Evolutionary conservation across 2,888 invertebrate species (phyloP).

Genomic region (Lamellibrachia satsuma): DNA sequence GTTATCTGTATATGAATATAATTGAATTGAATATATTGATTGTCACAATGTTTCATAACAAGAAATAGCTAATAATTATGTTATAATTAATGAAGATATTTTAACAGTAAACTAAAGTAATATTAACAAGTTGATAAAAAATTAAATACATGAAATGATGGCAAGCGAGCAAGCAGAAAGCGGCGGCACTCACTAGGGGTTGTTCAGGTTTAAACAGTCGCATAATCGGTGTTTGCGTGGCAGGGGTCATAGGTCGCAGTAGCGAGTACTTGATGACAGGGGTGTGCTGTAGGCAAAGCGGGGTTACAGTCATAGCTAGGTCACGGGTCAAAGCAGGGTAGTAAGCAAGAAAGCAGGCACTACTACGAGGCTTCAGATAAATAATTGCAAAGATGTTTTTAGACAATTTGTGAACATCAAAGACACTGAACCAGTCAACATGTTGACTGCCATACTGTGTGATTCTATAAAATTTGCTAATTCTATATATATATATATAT

Average conservation of each 20-base stretch:
- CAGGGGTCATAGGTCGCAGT: slow-evolving; percentile 17
- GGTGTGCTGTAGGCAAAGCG: neutral
- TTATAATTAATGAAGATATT: too few species aligned
- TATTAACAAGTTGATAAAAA: too few species aligned
- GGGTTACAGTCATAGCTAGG: neutral
- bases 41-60: too few species aligned
- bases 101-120: too few species aligned
- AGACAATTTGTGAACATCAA: neutral
- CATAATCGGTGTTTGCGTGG: neutral
- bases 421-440: neutral
- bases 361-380: neutral
- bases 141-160: too few species aligned
- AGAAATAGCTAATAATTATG: too few species aligned
- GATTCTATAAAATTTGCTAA: neutral
- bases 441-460: neutral
- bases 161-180: neutral
- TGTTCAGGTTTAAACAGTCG: neutral
- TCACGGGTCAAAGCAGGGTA: slow-evolving; percentile 17
- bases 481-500: neutral
- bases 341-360: neutral
- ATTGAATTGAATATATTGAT: too few species aligned
- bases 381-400: neutral
- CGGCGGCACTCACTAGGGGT: neutral
- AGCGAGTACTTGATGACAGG: neutral
- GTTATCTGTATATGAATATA: too few species aligned